These are phyloP conservation scores for Xestia sexstrigata DNA, from an alignment of 2,888 invertebrate species.

Conservation along the genomic window DNA sequence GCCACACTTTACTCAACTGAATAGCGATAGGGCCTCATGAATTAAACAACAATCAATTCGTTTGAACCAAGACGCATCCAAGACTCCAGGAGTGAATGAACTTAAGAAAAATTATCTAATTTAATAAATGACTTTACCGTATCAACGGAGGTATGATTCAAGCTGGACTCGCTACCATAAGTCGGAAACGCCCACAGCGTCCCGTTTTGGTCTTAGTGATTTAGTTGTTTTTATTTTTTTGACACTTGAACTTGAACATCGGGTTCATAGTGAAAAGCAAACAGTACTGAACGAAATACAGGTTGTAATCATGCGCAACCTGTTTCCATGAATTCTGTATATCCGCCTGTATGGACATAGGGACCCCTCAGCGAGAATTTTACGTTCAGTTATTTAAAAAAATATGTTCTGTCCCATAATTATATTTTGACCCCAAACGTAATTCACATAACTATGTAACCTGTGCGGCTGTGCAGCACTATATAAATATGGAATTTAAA, in stretches of 20 bases:
- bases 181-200: constrained; percentile 69
- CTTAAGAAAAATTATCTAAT: constrained; percentile 56
- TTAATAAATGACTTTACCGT: constrained; percentile 48
- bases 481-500: background rate
- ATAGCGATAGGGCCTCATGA: background rate
- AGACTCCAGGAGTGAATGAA: constrained; percentile 42
- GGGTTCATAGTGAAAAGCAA: background rate
- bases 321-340: background rate
- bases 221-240: constrained; percentile 34
- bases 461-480: constrained; percentile 1
- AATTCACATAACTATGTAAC: background rate
- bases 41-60: constrained; percentile 23
- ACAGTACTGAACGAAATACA: background rate
- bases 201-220: constrained; percentile 49
- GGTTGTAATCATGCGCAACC: background rate
- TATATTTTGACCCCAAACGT: background rate
- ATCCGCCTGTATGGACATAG: no score
- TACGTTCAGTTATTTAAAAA: background rate
- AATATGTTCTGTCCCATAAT: background rate
- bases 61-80: no score
- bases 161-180: constrained; percentile 36
- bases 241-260: constrained; percentile 4
- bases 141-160: constrained; percentile 64
- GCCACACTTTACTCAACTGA: background rate
- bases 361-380: background rate